Base-by-base conservation (phyloP, 2,797 vertebrate genomes). In the Steatocranus sp. region DNA sequence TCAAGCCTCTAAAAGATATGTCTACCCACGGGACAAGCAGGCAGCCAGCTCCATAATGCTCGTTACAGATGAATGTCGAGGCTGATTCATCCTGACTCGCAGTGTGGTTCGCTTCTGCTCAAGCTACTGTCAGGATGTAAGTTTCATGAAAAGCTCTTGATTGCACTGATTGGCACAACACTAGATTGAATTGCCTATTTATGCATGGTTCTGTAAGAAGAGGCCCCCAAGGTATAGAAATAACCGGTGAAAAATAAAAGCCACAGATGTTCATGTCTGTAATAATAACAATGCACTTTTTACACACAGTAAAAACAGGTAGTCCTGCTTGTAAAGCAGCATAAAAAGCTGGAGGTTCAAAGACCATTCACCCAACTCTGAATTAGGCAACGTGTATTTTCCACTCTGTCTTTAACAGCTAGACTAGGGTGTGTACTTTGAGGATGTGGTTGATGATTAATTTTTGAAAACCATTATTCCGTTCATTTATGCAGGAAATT, bases 1-100 rank as follows among this genome's bases (percentile, higher is more conserved):
- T 96, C 96, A 96, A 93, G 86, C 91, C 93, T 90, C 88, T 94
- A 95, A 96, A 96, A 96, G 95, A 96, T 94, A 95, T 92, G 94
- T 95, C 95, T 92, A 89, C 95, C 94, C 93, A 90, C 83, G 94
- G 95, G 95, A 96, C 91, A 89, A 84, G 87, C 92, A 91, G 94
- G 86, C 94, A 91, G 94, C 87, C 90, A 83, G 90, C 91, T 93
- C 93, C 73, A 86, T 91, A 93, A 95, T 91, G 92, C 94, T 96
- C 91, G 93, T 95, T 93, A 94, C 93, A 90, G 93, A 95, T 88
- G 90, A 87, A 92, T 84, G 92, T 93, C 66, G 70, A 88, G 90
- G 78, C 89, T 91, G 92, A 94, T 94, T 93, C 91, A 92, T 92
- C 85, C 89, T 73, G 82, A 90, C 88, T 90, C 12, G 23, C 41